These are phyloP conservation scores for Diachrysia chrysitis DNA, from an alignment of 2,888 invertebrate species.

Conservation along the genomic window DNA sequence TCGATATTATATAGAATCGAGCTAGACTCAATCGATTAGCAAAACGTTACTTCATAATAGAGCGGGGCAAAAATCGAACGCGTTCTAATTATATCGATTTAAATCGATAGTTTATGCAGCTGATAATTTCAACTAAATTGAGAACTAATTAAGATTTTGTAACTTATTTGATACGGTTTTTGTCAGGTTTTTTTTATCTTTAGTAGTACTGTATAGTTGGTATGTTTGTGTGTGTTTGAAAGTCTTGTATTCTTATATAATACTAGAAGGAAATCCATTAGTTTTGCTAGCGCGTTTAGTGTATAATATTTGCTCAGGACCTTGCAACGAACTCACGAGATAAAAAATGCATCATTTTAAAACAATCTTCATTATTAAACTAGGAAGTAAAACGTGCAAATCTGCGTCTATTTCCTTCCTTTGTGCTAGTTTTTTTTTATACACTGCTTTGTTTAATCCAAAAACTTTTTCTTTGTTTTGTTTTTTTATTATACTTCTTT, in stretches of 20 bases:
- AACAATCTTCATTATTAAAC: slow-evolving; percentile 7
- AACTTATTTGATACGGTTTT: neutral
- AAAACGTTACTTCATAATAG: slow-evolving; percentile 47
- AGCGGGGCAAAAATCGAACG: slow-evolving; percentile 39
- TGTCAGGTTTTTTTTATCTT: neutral
- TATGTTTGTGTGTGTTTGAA: neutral
- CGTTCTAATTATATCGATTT: slow-evolving; percentile 49
- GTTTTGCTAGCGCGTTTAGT: neutral
- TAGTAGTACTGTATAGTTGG: neutral
- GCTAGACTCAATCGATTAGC: slow-evolving; percentile 60
- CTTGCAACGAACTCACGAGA: slow-evolving; percentile 24
- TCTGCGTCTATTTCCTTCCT: slow-evolving; percentile 18
- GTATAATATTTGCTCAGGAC: slow-evolving; percentile 14
- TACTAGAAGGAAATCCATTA: slow-evolving; percentile 12
- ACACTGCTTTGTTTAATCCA: neutral
- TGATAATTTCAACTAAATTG: slow-evolving; percentile 24
- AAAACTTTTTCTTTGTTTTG: too few species aligned
- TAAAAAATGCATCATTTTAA: slow-evolving; percentile 33
- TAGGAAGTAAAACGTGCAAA: neutral
- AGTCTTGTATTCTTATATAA: slow-evolving; percentile 1
- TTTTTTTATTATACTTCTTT: too few species aligned
- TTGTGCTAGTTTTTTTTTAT: neutral
- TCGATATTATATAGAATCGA: slow-evolving; percentile 60
- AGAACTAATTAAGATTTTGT: slow-evolving; percentile 36
- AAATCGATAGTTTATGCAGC: slow-evolving; percentile 28